Evolutionary conservation across 2,888 invertebrate species (phyloP).

Genomic region (Ochropacha duplaris): DNA sequence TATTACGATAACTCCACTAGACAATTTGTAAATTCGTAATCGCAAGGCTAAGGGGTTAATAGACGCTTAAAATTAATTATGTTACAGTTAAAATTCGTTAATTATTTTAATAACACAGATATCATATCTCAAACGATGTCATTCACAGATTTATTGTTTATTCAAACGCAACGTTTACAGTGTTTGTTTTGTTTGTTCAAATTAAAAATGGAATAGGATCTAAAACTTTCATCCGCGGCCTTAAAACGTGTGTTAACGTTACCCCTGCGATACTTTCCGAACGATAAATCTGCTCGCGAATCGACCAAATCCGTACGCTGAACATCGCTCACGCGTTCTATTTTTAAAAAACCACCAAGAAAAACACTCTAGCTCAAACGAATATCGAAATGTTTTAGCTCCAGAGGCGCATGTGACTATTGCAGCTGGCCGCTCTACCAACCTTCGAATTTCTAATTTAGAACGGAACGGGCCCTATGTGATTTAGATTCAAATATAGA

Average conservation of each 20-base stretch:
- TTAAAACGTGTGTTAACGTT: conserved; percentile 72
- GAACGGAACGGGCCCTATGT: conserved; percentile 61
- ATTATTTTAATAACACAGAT: conserved; percentile 24
- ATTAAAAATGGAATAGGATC: conserved; percentile 68
- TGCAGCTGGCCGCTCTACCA: conserved; percentile 31
- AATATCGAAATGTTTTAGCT: conserved; percentile 48
- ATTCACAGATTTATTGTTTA: not conserved
- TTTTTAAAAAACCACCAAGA: conserved; percentile 64
- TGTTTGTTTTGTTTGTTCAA: conserved; percentile 57
- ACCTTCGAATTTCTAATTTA: conserved; percentile 53
- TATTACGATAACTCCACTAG: conserved; percentile 54
- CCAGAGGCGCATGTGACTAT: conserved; percentile 32
- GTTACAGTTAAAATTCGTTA: conserved; percentile 40
- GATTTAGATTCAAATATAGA: conserved; percentile 61
- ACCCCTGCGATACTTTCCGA: conserved; percentile 59
- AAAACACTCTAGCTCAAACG: conserved; percentile 60
- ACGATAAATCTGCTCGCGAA: conserved; percentile 76
- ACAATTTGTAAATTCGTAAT: conserved; percentile 70
- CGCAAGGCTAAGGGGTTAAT: conserved; percentile 66
- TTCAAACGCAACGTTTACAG: conserved; percentile 19
- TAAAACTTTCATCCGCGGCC: conserved; percentile 75
- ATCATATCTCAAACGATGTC: conserved; percentile 11
- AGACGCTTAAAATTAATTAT: conserved; percentile 69
- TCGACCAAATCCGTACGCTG: conserved; percentile 63
- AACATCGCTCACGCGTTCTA: conserved; percentile 66